Evolutionary conservation across 2,113 vertebrate species (phyloP), one percentile per base, ranked within the genome.

Genomic region (Dipodomys spectabilis): DNA sequence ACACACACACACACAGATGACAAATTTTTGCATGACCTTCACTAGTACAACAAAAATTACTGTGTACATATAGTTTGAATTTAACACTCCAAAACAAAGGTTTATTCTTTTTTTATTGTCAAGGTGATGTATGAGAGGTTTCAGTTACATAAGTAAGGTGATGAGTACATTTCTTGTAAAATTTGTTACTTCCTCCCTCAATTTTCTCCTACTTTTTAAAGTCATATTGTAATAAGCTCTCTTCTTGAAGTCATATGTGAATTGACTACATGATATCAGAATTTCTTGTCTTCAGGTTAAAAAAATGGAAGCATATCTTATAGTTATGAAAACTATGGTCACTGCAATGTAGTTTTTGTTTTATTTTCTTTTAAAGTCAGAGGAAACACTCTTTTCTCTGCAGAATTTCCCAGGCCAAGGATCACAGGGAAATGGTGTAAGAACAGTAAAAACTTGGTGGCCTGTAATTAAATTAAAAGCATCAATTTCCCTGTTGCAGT

Each of bases 401-500:
- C 71, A 87, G 85, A 88, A 32, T 35, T 68, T 78, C 53, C 62
- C n/a, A 73, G 83, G 64, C 62, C 57, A 79, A 6, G 53, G 19
- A 6, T 44, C 62, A 7, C 39, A 75, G 3, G 57, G 16, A 80
- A 72, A 8, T 92, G 93, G 15, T 75, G 3, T 75, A 86, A 39
- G 22, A 65, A 7, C 53, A 25, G 9, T 65, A 20, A 7, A 88
- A 79, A 93, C 1, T 16, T 5, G 32, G 1, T 81, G 44, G 28
- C 85, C 39, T 75, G 8, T 57, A 94, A 64, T 35, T 93, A 95
- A 94, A 93, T 75, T 90, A 32, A 81, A 97, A 97, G 49, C 94
- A 85, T 77, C 82, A 94, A 64, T 96, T 53, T 27, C 85, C 74
- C 68, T 92, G 85, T 83, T 95, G 82, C 62, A 20, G 25, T 82